Evolutionary conservation across 2,888 invertebrate genomes (phyloP).

Genomic region (Adela reaumurella): DNA sequence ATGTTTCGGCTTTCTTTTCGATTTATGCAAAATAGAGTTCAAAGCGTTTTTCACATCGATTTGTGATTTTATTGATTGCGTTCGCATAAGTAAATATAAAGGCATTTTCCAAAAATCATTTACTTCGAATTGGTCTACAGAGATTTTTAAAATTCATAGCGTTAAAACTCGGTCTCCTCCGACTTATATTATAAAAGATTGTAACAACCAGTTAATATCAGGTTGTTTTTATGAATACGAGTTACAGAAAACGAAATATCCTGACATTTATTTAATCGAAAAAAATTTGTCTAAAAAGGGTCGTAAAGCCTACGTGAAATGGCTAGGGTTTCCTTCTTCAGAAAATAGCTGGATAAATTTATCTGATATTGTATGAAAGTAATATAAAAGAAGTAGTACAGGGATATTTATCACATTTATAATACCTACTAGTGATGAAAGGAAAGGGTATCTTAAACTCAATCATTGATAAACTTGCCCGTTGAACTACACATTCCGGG

Average conservation of each 20-base stretch:
- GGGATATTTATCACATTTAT: too few relatives aligned
- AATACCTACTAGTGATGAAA: neutral
- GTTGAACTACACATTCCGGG: slow-evolving; percentile 12
- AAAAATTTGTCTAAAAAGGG: slow-evolving; percentile 8
- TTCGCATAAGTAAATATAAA: slow-evolving; percentile 16
- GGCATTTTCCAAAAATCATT: slow-evolving; percentile 16
- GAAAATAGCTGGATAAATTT: slow-evolving; percentile 14
- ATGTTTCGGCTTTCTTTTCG: too few relatives aligned
- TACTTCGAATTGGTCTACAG: slow-evolving; percentile 20
- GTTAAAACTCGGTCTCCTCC: slow-evolving; percentile 16
- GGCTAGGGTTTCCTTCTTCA: slow-evolving; percentile 6
- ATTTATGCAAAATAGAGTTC: too few relatives aligned
- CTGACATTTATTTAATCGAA: slow-evolving; percentile 21
- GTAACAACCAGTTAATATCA: slow-evolving; percentile 16
- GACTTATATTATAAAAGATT: slow-evolving; percentile 16
- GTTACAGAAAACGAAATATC: slow-evolving; percentile 18
- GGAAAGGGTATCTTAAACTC: slow-evolving; percentile 5
- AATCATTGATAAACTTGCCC: slow-evolving; percentile 5
- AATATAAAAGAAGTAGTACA: too few relatives aligned
- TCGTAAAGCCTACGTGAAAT: neutral
- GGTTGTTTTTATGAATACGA: slow-evolving; percentile 22
- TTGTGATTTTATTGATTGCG: too few relatives aligned
- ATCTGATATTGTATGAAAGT: slow-evolving; percentile 5
- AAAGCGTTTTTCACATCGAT: too few relatives aligned
- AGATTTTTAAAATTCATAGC: slow-evolving; percentile 17